Evolutionary conservation across 92 coral and sea anemone species (phyloP).

Genomic region (Porites evermanni): DNA sequence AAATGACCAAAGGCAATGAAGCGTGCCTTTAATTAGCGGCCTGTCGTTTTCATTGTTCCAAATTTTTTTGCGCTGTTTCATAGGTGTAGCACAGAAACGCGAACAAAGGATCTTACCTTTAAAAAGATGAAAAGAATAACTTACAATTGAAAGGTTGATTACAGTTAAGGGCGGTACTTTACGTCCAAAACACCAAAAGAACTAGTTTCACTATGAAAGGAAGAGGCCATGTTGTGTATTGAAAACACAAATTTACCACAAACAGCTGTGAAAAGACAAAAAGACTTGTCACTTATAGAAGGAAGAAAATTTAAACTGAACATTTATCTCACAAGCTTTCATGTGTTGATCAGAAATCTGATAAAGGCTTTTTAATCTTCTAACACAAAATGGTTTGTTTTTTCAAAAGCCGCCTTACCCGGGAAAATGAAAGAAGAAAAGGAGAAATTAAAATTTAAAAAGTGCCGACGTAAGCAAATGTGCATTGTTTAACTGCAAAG

Average conservation of each 20-base stretch:
- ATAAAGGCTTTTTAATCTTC: background rate
- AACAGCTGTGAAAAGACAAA: slow-evolving; percentile 2
- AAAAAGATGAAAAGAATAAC: slow-evolving; percentile 3
- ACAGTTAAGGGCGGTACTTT: slow-evolving; percentile 34
- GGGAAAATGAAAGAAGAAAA: too few relatives aligned
- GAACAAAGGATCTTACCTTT: slow-evolving; percentile 5
- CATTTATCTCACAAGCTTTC: background rate
- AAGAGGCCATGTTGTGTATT: slow-evolving; percentile 15
- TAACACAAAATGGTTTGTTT: background rate
- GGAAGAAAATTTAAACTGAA: slow-evolving; percentile 1
- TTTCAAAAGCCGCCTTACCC: background rate
- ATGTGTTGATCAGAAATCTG: background rate
- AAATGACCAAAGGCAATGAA: slow-evolving; percentile 18
- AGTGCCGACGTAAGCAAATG: slow-evolving; percentile 32
- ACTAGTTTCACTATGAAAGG: slow-evolving; percentile 15
- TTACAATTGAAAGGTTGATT: slow-evolving; percentile 31
- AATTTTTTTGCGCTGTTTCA: background rate
- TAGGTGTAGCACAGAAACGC: background rate
- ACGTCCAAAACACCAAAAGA: background rate
- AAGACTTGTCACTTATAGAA: background rate
- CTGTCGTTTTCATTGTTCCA: slow-evolving; percentile 23
- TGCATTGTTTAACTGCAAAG: slow-evolving; percentile 21
- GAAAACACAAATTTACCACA: slow-evolving; percentile 21
- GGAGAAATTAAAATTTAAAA: background rate
- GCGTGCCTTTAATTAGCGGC: slow-evolving; percentile 35